Evolutionary conservation across 2,888 invertebrate species (phyloP), one percentile per base, ranked within the genome.

Genomic region (Boloria euphrosyne): DNA sequence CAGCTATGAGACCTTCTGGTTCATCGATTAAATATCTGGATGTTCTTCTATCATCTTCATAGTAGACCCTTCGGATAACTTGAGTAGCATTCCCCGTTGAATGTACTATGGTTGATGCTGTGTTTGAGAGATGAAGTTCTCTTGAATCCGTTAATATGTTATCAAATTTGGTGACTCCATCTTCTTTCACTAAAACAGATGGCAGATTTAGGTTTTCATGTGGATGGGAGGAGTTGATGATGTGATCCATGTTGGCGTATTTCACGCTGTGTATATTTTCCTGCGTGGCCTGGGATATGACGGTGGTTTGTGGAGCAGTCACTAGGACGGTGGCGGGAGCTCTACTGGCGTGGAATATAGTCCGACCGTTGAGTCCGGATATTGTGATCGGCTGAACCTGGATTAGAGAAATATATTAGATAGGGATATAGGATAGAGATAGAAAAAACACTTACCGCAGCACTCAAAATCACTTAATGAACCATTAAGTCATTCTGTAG

Each of bases 321-420:
- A 92, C 89, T 0, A 92, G 83, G 0, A 92, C 92, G 1, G 92
- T 90, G 49, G 89, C 88, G 0, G 89, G 85, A 0, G 82, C 83
- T 18, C 89, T 78, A 65, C 80, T 81, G 4, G 87, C 76, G 72
- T 90, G 92, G 81, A 87, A 90, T 78, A 90, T 89, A 2, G 88
- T 84, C 5, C 90, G 86, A 2, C 84, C 82, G 65, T 89, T 90
- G 3, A 89, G 69, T 6, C 84, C 83, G 1, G 85, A 75, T 75
- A 91, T 81, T 13, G 90, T 86, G 73, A 86, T 89, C 2, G 91
- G 80, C 66, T 89, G 88, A n/a, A 90, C 79, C 91, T 91, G 84
- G 10, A 80, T 81, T 61, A 47, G 17, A 31, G 52, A 43, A 53
- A 38, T 27, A 7, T 57, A 46, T 14, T 22, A 22, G 46, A 62